phyloP scores from a whole-genome alignment of 1,140 invertebrate genomes.

The Physella acuta region DNA sequence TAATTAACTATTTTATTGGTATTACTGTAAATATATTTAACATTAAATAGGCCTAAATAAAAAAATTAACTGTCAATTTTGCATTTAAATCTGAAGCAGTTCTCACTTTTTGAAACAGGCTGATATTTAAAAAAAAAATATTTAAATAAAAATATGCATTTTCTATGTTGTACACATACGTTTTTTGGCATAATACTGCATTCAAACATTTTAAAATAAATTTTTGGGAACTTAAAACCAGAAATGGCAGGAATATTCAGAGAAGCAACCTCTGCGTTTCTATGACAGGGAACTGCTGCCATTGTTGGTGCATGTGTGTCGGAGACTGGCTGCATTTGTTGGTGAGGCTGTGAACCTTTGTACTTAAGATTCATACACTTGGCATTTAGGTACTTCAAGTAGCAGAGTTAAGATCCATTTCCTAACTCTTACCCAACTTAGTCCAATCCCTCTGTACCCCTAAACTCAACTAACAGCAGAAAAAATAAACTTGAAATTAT shows the following conservation, averaged over 20 bases:
- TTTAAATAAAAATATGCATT: neutral
- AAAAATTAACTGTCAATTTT: neutral
- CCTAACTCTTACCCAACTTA: neutral
- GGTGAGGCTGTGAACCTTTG: conserved; percentile 33
- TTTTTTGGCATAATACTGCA: neutral
- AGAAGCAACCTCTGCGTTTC: conserved; percentile 55
- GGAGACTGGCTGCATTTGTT: conserved; percentile 54
- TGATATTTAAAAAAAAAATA: neutral
- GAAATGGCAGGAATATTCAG: conserved; percentile 53
- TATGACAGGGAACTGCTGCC: conserved; percentile 56
- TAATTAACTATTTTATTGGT: too few species aligned
- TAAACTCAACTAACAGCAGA: neutral
- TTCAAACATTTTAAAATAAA: neutral
- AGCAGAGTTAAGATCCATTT: neutral
- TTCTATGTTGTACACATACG: neutral
- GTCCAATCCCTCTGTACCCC: neutral
- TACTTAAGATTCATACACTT: neutral
- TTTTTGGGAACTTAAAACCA: conserved; percentile 20
- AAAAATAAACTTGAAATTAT: neutral
- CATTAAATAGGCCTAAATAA: too few species aligned
- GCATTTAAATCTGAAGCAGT: neutral
- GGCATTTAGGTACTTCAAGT: neutral
- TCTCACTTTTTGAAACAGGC: neutral
- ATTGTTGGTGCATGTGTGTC: conserved; percentile 45
- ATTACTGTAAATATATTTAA: too few species aligned